Evolutionary conservation across 2,113 vertebrate species (phyloP).

Genomic region (Protobothrops mucrosquamatus): DNA sequence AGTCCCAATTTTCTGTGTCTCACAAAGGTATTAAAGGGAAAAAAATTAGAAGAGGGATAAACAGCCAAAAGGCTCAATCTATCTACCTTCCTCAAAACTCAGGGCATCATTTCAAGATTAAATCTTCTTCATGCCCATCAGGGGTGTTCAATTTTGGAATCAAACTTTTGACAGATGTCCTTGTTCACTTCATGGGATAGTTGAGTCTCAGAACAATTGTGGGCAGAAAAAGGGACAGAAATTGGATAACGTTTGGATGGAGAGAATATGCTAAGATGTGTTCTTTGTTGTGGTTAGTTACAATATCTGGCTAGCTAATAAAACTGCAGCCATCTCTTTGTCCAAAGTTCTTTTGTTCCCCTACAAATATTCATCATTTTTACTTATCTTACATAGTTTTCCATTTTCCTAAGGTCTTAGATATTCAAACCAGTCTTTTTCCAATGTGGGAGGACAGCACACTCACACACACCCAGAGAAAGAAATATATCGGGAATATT

Average conservation of each 20-base stretch:
- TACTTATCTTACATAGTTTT: background rate
- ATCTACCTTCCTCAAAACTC: background rate
- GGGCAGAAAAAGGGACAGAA: background rate
- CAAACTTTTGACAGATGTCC: background rate
- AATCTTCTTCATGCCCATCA: background rate
- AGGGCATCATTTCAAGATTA: background rate
- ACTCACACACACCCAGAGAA: no score
- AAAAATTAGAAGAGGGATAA: conserved; percentile 16
- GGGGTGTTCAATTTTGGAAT: background rate
- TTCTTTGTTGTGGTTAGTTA: background rate
- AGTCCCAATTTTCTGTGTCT: background rate
- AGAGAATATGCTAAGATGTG: background rate
- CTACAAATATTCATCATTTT: background rate
- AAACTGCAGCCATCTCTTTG: background rate
- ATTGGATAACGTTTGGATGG: background rate
- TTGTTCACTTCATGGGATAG: background rate
- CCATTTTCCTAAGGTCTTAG: background rate
- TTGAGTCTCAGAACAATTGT: no score
- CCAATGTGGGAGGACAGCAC: background rate
- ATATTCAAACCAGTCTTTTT: background rate
- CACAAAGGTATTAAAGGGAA: background rate
- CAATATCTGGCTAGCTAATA: background rate
- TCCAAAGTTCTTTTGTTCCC: background rate
- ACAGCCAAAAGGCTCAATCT: background rate
- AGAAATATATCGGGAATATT: no score